Evolutionary conservation across 2,888 invertebrate species (phyloP), one percentile per base, ranked within the genome.

Genomic region (Drosophila anomalata): DNA sequence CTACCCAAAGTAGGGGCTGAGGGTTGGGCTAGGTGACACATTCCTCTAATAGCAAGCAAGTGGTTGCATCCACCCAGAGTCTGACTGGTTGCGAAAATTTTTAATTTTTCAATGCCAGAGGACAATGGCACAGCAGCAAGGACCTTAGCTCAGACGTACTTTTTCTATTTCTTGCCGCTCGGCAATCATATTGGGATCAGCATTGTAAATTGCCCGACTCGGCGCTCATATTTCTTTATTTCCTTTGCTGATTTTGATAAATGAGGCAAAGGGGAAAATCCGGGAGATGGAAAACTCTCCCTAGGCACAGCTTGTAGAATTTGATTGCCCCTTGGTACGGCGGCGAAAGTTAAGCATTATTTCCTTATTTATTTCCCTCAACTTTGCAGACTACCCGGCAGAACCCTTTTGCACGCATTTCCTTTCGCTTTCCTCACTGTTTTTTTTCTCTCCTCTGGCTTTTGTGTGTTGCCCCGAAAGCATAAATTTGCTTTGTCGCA

Each of bases 301-400:
- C 39, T 33, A 46, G 48, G 57, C 54, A 61, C 55, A 68, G 63
- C 58, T 67, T 60, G 59, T 57, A 48, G 31, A 76, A 71, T 71
- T 73, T 75, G 63, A 70, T 77, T 78, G 75, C 73, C 66, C 72
- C 57, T 66, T 22, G 57, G 51, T 55, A 5, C 5, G 20, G 20
- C 33, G 14, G 52, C 29, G 46, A 77, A 79, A 79, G 78, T 79
- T 79, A 79, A 83, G 78, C 77, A 71, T 76, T 74, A 77, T 84
- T 80, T 80, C 70, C 83, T 80, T 79, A 79, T 85, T 82, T 81
- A 79, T 85, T 85, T 79, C 62, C 79, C 73, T 75, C 72, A 75
- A 66, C 39, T 69, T 70, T 48, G 17, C 39, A 42, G 50, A 66
- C 50, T 44, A 22, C 39, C 48, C 36, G 20, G 41, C 3, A n/a